Percentiles rank a stretch among this genome's conserved stretches.
Conservation (phyloP, 2,113 vertebrate species). For the Chaetorhynchus papuensis region DNA sequence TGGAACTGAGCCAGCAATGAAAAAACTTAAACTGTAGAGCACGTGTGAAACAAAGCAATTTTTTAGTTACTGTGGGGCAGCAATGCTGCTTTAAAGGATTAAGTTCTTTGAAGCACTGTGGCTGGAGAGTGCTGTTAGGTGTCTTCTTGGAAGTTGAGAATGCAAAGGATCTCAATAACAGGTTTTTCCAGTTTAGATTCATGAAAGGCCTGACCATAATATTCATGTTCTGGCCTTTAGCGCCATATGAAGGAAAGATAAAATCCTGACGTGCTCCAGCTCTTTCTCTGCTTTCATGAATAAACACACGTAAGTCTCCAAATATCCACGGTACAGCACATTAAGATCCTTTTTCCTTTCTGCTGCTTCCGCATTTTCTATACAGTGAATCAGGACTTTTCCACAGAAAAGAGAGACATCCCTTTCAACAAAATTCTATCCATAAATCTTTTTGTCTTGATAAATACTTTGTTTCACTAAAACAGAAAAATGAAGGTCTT, state of each 20-base stretch:
- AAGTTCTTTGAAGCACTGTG: neutral
- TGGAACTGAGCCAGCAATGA: neutral
- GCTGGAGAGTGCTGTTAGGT: neutral
- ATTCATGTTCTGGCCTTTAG: neutral
- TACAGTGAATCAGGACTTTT: neutral
- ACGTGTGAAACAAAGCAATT: neutral
- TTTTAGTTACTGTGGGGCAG: neutral
- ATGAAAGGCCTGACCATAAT: neutral
- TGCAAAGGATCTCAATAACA: neutral
- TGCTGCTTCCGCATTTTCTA: neutral
- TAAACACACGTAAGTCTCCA: accelerated
- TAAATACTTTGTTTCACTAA: neutral
- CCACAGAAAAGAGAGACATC: neutral
- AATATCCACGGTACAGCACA: neutral
- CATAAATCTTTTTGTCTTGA: neutral
- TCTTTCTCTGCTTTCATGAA: neutral
- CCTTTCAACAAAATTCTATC: neutral
- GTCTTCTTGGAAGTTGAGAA: neutral
- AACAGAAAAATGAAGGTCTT: accelerated
- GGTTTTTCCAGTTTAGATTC: constrained; percentile 33
- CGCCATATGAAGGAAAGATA: neutral
- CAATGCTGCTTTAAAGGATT: neutral
- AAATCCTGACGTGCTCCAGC: neutral
- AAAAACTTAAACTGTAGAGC: neutral
- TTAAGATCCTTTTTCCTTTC: neutral